Percentiles rank a stretch among this genome's conserved stretches.
phyloP scores from a whole-genome alignment of 2,888 invertebrate genomes.

The Microplitis deprimator region DNA sequence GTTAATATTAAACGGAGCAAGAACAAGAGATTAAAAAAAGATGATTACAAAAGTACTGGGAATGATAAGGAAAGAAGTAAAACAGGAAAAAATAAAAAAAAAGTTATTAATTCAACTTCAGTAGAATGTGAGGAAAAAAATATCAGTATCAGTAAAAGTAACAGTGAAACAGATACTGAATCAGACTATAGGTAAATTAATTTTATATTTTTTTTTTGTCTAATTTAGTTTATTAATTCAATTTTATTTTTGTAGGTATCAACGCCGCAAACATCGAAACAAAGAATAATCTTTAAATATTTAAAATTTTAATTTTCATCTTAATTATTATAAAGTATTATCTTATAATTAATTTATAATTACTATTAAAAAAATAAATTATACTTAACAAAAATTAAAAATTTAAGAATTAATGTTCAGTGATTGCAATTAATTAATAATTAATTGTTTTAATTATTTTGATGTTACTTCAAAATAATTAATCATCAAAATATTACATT shows the following conservation, averaged over 20 bases:
- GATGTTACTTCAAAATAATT: no score
- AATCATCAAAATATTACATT: no score
- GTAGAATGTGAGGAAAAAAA: conserved; percentile 55
- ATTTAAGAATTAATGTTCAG: no score
- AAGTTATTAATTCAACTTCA: conserved; percentile 54
- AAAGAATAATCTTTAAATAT: conserved; percentile 75
- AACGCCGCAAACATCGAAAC: conserved; percentile 61
- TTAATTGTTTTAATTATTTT: no score
- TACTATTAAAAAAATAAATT: no score
- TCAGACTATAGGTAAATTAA: conserved; percentile 45
- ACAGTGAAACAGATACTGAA: conserved; percentile 56
- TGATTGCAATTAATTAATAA: no score
- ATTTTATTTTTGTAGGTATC: conserved; percentile 55
- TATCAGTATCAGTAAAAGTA: conserved; percentile 51
- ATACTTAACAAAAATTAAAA: no score
- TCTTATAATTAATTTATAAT: no score
- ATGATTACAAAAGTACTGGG: conserved; percentile 36
- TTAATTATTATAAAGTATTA: neutral
- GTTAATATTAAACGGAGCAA: conserved; percentile 47
- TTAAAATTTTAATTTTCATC: conserved; percentile 30
- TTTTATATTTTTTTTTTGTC: conserved; percentile 12
- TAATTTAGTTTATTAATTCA: conserved; percentile 18
- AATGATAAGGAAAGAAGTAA: conserved; percentile 45
- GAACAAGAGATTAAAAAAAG: conserved; percentile 39
- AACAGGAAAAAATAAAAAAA: conserved; percentile 53